Conservation (phyloP, 2,113 vertebrate species). For the Barbus barbus region DNA sequence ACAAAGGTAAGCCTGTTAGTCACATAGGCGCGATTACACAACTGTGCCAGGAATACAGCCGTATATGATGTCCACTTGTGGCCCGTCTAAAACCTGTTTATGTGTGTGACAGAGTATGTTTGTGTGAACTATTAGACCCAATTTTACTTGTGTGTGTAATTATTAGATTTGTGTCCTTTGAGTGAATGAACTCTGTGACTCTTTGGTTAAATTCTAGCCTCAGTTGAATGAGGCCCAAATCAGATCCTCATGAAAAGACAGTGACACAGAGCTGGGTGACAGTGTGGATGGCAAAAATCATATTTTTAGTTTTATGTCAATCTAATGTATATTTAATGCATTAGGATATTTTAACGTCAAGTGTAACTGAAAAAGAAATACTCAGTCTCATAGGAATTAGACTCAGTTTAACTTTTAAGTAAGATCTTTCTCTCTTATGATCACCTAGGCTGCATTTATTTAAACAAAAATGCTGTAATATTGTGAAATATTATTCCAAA, state of each 20-base stretch:
- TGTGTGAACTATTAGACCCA: background rate
- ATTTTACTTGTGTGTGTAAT: background rate
- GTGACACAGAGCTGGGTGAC: background rate
- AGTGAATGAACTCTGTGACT: background rate
- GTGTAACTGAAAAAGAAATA: background rate
- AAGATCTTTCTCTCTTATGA: background rate
- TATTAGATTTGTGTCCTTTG: background rate
- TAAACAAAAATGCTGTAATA: background rate
- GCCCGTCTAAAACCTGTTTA: background rate
- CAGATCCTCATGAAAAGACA: background rate
- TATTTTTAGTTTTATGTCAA: background rate
- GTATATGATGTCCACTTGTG: slow-evolving; percentile 21
- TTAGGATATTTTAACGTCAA: background rate
- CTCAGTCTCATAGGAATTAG: too few relatives aligned
- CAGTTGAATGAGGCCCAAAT: background rate
- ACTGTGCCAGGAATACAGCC: slow-evolving; percentile 41
- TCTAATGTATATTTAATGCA: background rate
- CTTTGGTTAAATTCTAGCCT: background rate
- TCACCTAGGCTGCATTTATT: background rate
- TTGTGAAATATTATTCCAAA: background rate
- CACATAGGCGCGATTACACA: slow-evolving; percentile 29
- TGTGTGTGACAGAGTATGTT: background rate
- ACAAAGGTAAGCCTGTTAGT: slow-evolving; percentile 49
- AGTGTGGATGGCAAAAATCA: background rate
- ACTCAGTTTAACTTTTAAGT: background rate